A percentile compares a stretch with the other conserved stretches of the same genome.
These are phyloP conservation scores for Meiosimyza platycephala DNA, from an alignment of 2,888 invertebrate species.

Conservation along the genomic window DNA sequence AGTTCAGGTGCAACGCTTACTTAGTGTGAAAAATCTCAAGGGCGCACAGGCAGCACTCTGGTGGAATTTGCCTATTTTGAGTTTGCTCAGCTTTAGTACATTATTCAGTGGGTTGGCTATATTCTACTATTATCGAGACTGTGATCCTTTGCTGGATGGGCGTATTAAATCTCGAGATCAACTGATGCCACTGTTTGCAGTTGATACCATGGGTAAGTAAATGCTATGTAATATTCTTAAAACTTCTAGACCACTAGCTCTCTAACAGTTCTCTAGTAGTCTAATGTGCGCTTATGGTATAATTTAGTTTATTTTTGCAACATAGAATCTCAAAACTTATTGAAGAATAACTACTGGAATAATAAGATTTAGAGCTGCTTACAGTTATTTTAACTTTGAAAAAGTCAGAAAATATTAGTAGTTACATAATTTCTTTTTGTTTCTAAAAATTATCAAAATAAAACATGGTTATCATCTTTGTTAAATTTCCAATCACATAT, in stretches of 20 bases:
- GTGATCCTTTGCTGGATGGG: constrained; percentile 79
- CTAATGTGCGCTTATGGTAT: too few species aligned
- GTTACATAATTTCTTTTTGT: not conserved
- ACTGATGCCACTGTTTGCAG: constrained; percentile 82
- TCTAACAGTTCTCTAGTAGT: too few species aligned
- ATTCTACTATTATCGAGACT: constrained; percentile 83
- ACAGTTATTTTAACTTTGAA: too few species aligned
- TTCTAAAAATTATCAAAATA: not conserved
- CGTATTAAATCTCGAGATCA: constrained; percentile 79
- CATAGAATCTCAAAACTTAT: too few species aligned
- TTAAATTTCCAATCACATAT: not conserved
- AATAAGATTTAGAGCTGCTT: too few species aligned
- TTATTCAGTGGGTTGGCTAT: constrained; percentile 84
- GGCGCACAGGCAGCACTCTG: constrained; percentile 81
- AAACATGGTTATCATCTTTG: not conserved
- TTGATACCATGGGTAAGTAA: constrained; percentile 76
- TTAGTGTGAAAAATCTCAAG: constrained; percentile 78
- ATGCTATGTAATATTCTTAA: not conserved
- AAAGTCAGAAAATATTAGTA: too few species aligned
- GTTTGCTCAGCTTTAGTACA: constrained; percentile 78
- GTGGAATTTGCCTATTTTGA: constrained; percentile 84
- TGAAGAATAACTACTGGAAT: too few species aligned
- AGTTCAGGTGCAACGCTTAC: constrained; percentile 81
- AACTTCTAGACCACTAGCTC: too few species aligned
- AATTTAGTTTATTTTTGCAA: too few species aligned